Base-by-base conservation (phyloP, 2,113 vertebrate species). In the Isurus oxyrinchus region DNA sequence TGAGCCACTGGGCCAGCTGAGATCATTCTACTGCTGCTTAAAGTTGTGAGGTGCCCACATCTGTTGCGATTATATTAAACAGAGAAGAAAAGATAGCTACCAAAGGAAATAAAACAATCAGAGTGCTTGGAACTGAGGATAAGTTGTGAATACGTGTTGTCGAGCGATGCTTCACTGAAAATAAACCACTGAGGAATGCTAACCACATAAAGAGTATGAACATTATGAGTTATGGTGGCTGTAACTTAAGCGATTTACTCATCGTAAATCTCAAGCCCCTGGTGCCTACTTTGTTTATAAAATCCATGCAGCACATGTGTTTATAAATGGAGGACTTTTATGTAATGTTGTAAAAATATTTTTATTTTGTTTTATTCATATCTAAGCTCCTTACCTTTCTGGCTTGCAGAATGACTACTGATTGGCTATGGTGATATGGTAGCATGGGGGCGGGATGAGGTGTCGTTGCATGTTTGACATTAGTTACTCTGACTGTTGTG, bases 221-320 rank as follows among this genome's bases (percentile, higher is more conserved):
- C n/a, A n/a, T n/a, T n/a, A 91, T 91, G 88, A 91, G 31, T 91
- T 35, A 91, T 91, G 88, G 31, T 91, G 27, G 25, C 88, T 91
- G 31, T 91, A 61, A 57, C 53, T 31, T 90, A 53, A 57, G 13
- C 7, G 86, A 87, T 25, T 87, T 87, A 35, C 23, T 57, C 53
- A 27, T 88, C 55, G 59, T 91, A 91, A 57, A 59, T 91, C 31
- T 35, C 55, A 91, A 35, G 27, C 31, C 55, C 13, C 13, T 91
- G 55, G 27, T 91, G 88, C 55, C 10, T 91, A 35, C 57, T 57
- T 13, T 59, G 27, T 91, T 84, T 59, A 57, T 91, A 91, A 91
- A 35, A 91, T 35, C 87, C 55, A 59, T 59, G 53, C 25, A 61
- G 88, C 55, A 59, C 88, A n/a, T 59, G 55, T 91, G 53, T 53